Evolutionary conservation across 2,113 vertebrate species (phyloP).

Genomic region (Crypturellus undulatus): DNA sequence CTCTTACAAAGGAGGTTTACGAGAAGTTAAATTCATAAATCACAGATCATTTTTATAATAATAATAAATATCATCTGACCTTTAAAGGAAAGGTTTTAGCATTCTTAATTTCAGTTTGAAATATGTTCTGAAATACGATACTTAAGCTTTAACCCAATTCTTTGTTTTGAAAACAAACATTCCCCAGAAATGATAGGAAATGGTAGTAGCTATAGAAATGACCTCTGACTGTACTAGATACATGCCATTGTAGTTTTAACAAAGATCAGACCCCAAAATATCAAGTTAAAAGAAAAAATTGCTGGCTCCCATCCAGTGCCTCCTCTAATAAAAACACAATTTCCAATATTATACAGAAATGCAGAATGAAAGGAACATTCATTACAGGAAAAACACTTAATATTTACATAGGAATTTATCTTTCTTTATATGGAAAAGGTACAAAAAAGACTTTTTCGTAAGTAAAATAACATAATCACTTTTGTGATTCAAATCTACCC

Average conservation of each 20-base stretch:
- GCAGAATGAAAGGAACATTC: slow-evolving; percentile 80
- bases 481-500: slow-evolving; percentile 68
- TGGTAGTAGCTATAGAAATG: slow-evolving; percentile 82
- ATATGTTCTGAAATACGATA: slow-evolving; percentile 93
- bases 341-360: slow-evolving; percentile 81
- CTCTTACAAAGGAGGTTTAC: slow-evolving; percentile 95
- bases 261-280: slow-evolving; percentile 86
- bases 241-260: slow-evolving; percentile 91
- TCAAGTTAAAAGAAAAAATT: slow-evolving; percentile 92
- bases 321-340: slow-evolving; percentile 91
- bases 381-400: slow-evolving; percentile 78
- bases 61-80: slow-evolving; percentile 96
- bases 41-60: slow-evolving; percentile 92
- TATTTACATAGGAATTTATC: slow-evolving; percentile 83
- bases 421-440: slow-evolving; percentile 75
- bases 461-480: slow-evolving; percentile 72
- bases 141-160: slow-evolving; percentile 86
- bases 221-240: slow-evolving; percentile 87
- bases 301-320: slow-evolving; percentile 90
- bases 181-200: slow-evolving; percentile 82
- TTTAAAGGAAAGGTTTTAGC: slow-evolving; percentile 91
- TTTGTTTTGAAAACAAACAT: slow-evolving; percentile 92
- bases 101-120: slow-evolving; percentile 93
- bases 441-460: slow-evolving; percentile 72
- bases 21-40: slow-evolving; percentile 98